Base-by-base conservation (phyloP, 2,797 vertebrate genomes). In the Acanthiza pusilla region DNA sequence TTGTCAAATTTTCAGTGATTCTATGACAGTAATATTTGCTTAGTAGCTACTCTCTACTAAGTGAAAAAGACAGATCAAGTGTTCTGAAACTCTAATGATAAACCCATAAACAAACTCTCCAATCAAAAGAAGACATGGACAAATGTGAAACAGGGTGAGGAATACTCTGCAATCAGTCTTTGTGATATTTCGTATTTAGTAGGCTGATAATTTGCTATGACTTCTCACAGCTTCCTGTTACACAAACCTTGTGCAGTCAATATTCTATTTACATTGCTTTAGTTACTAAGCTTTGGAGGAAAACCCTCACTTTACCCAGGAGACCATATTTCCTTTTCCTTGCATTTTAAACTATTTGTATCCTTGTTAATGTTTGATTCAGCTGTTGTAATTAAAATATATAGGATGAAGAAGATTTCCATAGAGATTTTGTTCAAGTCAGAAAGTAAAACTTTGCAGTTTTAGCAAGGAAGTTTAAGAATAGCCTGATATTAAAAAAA, bases 21-120 rank as follows among this genome's bases (percentile, higher is more conserved):
- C 55, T 90, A 75, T 78, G 94, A 80, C 87, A 94, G 75, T 85
- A 87, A 93, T 83, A 78, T 87, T 94, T 94, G 51, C 76, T 95
- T 80, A 67, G 89, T 62, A 73, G 17, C 48, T 95, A 48, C 51
- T 83, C 75, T 71, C 20, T 43, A 78, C 71, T 66, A 50, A 88
- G 22, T 84, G 76, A 94, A 95, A 55, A 60, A 74, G 71, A 83
- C 43, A 89, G 32, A 73, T 88, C 19, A 77, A 73, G 13, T 81
- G 42, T 91, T 93, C 74, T 65, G 68, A 53, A 90, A 91, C 27
- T 71, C 13, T 11, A 95, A 79, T 82, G 61, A 82, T 51, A 91
- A 93, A 51, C 22, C 32, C 42, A 81, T 94, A 93, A 94, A 77
- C 7, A 93, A 85, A 6, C 36, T 67, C 30, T 55, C 45, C 45